Conservation (phyloP, 1,140 invertebrate genomes). For the Pachypeltis micranthus region DNA sequence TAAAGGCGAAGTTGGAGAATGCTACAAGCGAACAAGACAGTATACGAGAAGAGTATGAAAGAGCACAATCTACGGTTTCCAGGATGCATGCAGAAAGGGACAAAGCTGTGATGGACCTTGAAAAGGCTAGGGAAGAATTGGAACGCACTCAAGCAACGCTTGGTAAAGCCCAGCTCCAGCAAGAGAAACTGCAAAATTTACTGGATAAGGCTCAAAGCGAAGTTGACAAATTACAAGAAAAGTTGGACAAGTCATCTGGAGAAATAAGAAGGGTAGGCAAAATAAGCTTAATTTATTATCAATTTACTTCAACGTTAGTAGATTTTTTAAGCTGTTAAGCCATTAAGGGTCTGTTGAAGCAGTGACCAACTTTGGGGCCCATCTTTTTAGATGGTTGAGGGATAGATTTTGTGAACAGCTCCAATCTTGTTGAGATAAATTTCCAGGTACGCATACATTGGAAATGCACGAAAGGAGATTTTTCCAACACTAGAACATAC, state of each 20-base stretch:
- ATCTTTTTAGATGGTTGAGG: no score
- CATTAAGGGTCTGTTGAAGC: no score
- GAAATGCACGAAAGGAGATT: no score
- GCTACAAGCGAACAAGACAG: constrained; percentile 87
- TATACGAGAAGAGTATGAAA: constrained; percentile 79
- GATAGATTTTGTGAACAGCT: no score
- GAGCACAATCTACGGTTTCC: constrained; percentile 57
- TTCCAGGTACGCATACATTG: no score
- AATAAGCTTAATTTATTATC: no score
- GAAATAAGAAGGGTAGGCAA: constrained; percentile 69
- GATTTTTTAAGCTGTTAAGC: no score
- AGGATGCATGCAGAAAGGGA: constrained; percentile 78
- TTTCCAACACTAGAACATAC: no score
- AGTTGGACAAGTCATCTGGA: constrained; percentile 61
- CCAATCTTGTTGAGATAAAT: no score
- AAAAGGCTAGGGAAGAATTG: constrained; percentile 81
- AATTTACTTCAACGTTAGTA: no score
- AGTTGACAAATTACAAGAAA: constrained; percentile 79
- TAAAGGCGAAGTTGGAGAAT: constrained; percentile 87
- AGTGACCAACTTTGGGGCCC: no score
- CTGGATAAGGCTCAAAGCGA: constrained; percentile 82
- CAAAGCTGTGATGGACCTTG: constrained; percentile 67
- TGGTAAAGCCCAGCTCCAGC: constrained; percentile 77
- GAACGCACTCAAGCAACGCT: constrained; percentile 77
- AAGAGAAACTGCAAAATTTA: constrained; percentile 77